Evolutionary conservation across 2,797 vertebrate genomes (phyloP).

Genomic region (Odontamblyopus rebecca): DNA sequence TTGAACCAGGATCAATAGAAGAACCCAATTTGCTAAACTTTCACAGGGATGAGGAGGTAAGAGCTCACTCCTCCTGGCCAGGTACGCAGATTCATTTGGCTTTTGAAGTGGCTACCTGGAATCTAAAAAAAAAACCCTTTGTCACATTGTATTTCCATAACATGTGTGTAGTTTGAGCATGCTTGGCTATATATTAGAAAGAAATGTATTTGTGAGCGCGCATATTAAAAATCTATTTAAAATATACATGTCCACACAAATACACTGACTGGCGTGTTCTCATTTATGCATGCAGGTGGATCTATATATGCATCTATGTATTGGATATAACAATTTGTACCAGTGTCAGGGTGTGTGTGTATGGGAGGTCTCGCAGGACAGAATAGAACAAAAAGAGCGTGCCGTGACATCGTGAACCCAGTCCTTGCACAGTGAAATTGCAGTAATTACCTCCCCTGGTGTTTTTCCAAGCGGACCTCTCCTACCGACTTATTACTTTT

Average conservation of each 20-base stretch:
- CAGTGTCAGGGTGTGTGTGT: neutral
- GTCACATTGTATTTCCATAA: slow-evolving; percentile 30
- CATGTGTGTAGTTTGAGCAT: slow-evolving; percentile 12
- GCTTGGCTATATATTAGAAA: neutral
- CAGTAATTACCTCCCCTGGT: slow-evolving; percentile 10
- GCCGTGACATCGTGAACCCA: slow-evolving; percentile 10
- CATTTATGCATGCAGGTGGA: slow-evolving; percentile 3
- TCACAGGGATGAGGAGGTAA: slow-evolving; percentile 13
- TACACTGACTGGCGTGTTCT: slow-evolving; percentile 1
- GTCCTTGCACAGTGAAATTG: slow-evolving; percentile 8
- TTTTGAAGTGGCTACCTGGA: slow-evolving; percentile 39
- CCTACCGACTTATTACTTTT: slow-evolving; percentile 13
- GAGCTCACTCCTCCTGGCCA: slow-evolving; percentile 11
- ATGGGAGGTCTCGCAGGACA: slow-evolving; percentile 11
- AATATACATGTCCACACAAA: slow-evolving; percentile 17
- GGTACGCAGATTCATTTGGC: slow-evolving; percentile 23
- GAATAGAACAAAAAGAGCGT: slow-evolving; percentile 5
- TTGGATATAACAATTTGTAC: neutral
- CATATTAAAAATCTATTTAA: slow-evolving; percentile 6
- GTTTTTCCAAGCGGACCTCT: slow-evolving; percentile 22
- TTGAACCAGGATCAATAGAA: slow-evolving; percentile 5
- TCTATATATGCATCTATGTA: slow-evolving; percentile 11
- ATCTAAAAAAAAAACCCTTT: slow-evolving; percentile 17
- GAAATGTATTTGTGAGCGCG: slow-evolving; percentile 9
- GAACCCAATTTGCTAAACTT: slow-evolving; percentile 17